These are phyloP conservation scores for Acropternis orthonyx DNA, from an alignment of 2,797 vertebrate species.

Conservation along the genomic window DNA sequence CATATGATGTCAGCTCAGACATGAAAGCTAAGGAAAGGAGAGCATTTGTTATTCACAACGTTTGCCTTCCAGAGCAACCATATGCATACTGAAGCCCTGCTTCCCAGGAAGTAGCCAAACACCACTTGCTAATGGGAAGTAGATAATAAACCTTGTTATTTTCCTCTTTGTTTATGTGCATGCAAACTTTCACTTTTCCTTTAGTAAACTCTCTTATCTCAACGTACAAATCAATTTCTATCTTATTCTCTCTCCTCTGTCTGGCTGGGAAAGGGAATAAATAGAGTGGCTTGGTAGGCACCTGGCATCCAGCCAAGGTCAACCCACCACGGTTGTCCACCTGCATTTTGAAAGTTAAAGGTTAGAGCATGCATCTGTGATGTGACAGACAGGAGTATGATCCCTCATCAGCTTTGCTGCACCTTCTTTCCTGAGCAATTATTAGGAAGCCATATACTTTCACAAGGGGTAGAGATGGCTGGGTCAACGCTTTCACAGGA, in stretches of 20 bases:
- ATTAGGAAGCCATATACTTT: neutral
- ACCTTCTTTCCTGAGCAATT: neutral
- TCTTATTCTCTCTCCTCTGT: neutral
- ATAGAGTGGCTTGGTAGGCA: neutral
- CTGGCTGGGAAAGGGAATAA: neutral
- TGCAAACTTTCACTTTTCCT: neutral
- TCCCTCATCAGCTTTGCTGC: neutral
- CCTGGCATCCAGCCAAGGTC: neutral
- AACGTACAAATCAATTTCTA: neutral
- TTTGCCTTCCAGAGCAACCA: neutral
- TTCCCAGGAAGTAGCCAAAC: neutral
- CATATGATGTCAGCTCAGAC: neutral
- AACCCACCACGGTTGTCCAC: neutral
- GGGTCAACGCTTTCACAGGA: neutral
- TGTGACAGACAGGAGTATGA: neutral
- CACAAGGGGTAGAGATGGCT: neutral
- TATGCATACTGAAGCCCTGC: neutral
- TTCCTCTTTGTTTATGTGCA: neutral
- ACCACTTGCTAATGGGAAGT: neutral
- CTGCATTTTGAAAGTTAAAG: neutral
- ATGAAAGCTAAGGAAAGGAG: neutral
- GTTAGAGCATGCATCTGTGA: neutral
- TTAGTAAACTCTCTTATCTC: neutral
- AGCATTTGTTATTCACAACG: neutral
- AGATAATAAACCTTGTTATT: neutral